These are phyloP conservation scores for Anabacerthia variegaticeps DNA, from an alignment of 2,797 vertebrate species.

Conservation along the genomic window DNA sequence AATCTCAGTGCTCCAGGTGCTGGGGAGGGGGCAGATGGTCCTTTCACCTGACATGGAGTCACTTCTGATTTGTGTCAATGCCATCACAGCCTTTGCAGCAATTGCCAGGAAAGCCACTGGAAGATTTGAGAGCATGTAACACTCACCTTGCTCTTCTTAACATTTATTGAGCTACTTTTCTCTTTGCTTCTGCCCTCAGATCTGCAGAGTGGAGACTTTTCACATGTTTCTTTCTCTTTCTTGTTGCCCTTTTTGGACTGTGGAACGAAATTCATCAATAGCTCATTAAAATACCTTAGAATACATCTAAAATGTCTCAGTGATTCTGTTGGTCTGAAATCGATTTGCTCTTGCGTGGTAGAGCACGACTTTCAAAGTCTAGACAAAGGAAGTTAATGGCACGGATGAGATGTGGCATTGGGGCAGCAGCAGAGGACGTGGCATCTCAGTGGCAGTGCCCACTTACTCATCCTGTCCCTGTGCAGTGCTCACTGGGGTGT, in stretches of 20 bases:
- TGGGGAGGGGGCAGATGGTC: accelerated
- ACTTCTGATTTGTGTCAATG: accelerated
- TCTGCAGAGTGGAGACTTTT: neutral
- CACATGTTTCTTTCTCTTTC: neutral
- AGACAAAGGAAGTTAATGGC: neutral
- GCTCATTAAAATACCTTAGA: neutral
- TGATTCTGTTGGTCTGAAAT: neutral
- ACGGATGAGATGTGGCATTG: neutral
- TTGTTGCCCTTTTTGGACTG: conserved; percentile 36
- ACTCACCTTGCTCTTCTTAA: conserved; percentile 52
- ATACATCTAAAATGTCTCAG: neutral
- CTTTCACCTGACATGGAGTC: accelerated
- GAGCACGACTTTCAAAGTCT: neutral
- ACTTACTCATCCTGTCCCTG: neutral
- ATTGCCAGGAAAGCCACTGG: neutral
- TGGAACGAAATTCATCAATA: neutral
- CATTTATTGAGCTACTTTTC: neutral
- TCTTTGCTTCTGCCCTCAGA: neutral
- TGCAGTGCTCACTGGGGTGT: neutral
- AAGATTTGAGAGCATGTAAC: neutral
- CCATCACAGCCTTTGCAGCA: neutral
- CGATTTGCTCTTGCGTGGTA: neutral
- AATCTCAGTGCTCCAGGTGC: neutral
- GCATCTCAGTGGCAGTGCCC: neutral
- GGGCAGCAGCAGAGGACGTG: neutral